Evolutionary conservation across 2,797 vertebrate species (phyloP).

Genomic region (Pseudochirops cupreus): DNA sequence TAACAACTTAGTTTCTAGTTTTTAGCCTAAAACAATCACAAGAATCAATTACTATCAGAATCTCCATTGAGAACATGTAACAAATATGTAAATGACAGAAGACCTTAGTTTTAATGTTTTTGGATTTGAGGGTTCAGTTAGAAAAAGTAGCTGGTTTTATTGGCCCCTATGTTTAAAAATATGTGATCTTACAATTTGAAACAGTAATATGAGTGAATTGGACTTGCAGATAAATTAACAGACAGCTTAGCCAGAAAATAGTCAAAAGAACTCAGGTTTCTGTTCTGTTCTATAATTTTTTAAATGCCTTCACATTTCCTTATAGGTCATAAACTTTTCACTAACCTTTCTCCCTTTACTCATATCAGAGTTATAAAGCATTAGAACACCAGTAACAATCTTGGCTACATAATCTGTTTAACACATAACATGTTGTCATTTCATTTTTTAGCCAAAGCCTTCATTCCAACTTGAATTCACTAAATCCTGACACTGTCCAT

Average conservation of each 20-base stretch:
- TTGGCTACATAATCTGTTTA: conserved; percentile 14
- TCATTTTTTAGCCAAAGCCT: conserved; percentile 47
- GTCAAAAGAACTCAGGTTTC: conserved; percentile 26
- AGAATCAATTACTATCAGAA: background rate
- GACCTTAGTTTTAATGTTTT: background rate
- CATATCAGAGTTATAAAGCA: conserved; percentile 13
- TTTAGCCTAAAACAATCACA: conserved; percentile 30
- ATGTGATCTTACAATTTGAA: conserved; percentile 35
- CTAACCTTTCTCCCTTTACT: conserved; percentile 23
- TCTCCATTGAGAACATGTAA: background rate
- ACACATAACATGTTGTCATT: conserved; percentile 28
- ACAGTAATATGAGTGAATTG: background rate
- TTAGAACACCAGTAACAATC: conserved; percentile 15
- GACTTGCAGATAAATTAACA: conserved; percentile 41
- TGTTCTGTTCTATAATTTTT: conserved; percentile 20
- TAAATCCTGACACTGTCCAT: conserved; percentile 1
- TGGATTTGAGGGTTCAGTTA: conserved; percentile 43
- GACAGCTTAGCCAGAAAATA: conserved; percentile 17
- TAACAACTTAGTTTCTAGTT: conserved; percentile 11
- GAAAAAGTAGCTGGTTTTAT: conserved; percentile 9
- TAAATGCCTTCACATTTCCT: conserved; percentile 33
- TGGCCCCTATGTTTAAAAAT: conserved; percentile 43
- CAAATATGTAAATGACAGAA: background rate
- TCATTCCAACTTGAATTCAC: conserved; percentile 7
- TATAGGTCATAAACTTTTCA: conserved; percentile 38